Conservation (phyloP, 2,113 vertebrate genomes). For the Anser cygnoides region DNA sequence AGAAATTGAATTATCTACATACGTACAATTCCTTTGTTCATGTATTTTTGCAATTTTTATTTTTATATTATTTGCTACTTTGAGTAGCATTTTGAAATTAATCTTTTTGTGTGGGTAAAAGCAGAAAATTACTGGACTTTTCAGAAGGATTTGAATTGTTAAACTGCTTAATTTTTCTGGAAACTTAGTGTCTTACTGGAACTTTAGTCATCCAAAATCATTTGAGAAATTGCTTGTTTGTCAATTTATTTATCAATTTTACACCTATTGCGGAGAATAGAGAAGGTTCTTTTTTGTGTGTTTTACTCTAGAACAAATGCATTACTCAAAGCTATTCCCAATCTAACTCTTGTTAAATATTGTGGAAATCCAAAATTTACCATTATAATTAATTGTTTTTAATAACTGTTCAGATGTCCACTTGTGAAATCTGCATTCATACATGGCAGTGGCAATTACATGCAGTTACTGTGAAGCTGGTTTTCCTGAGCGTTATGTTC, state of each 20-base stretch:
- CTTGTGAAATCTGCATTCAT: constrained; percentile 68
- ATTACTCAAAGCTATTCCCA: neutral
- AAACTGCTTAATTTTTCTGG: neutral
- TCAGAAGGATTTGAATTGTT: neutral
- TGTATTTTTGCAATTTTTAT: neutral
- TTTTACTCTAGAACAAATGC: neutral
- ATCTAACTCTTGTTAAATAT: neutral
- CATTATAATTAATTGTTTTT: neutral
- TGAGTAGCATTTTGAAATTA: neutral
- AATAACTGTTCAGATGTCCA: constrained; percentile 61
- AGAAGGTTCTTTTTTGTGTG: neutral
- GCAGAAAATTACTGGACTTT: neutral
- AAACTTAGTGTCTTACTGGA: neutral
- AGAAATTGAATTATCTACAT: neutral
- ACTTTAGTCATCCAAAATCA: neutral
- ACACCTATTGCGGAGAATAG: neutral
- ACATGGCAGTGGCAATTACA: constrained; percentile 12
- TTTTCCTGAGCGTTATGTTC: constrained; percentile 70
- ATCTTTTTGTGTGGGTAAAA: neutral
- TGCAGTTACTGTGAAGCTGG: constrained; percentile 57
- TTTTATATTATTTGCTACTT: neutral
- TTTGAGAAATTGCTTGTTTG: neutral
- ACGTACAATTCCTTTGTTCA: neutral
- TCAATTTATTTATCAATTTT: neutral
- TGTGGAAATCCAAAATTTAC: neutral